phyloP scores from a whole-genome alignment of 2,113 vertebrate genomes.

The Meles meles region DNA sequence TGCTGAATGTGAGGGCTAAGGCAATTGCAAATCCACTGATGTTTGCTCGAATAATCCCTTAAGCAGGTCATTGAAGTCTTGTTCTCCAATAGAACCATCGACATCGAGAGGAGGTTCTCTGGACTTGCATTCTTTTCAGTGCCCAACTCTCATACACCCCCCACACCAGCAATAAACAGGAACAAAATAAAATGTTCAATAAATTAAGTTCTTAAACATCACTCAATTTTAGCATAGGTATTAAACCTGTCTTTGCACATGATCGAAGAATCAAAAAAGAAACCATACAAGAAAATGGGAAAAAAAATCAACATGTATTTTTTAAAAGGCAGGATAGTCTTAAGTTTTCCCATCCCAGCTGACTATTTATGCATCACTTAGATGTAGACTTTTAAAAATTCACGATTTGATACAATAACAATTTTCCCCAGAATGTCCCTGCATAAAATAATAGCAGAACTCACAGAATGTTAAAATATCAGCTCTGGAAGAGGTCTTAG shows the following conservation, averaged over 20 bases:
- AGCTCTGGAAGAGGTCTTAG: not conserved
- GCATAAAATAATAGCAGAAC: not conserved
- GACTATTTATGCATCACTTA: not conserved
- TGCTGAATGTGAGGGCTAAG: not conserved
- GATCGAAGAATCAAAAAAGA: not conserved
- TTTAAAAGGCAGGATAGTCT: not conserved
- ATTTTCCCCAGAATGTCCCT: not conserved
- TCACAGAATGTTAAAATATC: not conserved
- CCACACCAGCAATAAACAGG: not conserved
- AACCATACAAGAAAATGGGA: not conserved
- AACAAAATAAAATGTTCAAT: not conserved
- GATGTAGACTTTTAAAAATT: not conserved
- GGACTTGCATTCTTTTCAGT: not conserved
- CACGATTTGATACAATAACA: not conserved
- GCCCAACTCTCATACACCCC: not conserved
- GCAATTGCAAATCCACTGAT: not conserved
- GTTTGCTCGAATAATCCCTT: not conserved
- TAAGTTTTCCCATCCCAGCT: not conserved
- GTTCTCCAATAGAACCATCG: not conserved
- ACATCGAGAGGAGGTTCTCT: not conserved
- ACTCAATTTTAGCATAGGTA: not conserved
- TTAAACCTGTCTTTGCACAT: not conserved
- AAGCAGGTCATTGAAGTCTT: not conserved
- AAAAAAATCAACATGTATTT: not conserved
- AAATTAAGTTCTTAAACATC: not conserved